phyloP scores from a whole-genome alignment of 2,888 invertebrate species.

The Hoplodrina blanda region DNA sequence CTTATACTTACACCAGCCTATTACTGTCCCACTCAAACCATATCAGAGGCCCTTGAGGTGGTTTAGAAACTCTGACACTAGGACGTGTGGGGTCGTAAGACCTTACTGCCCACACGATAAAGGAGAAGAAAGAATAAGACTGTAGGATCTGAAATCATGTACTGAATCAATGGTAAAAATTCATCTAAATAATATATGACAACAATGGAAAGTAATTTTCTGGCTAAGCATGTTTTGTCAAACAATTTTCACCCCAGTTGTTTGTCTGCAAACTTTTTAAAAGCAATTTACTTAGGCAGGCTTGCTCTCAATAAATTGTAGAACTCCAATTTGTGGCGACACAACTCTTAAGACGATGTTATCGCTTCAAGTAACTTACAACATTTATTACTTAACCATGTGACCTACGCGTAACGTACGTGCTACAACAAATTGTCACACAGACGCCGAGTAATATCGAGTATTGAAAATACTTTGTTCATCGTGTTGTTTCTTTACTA shows the following conservation, averaged over 20 bases:
- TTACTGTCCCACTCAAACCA: too few species aligned
- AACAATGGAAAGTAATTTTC: not conserved
- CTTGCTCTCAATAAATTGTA: constrained; percentile 26
- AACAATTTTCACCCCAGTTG: constrained; percentile 8
- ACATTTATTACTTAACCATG: constrained; percentile 46
- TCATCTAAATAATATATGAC: not conserved
- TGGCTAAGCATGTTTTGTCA: not conserved
- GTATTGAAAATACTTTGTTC: constrained; percentile 40
- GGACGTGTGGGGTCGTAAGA: too few species aligned
- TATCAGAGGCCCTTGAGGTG: too few species aligned
- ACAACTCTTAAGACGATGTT: constrained; percentile 28
- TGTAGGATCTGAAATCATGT: too few species aligned
- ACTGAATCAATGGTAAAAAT: too few species aligned
- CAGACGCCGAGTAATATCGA: constrained; percentile 29
- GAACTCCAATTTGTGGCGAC: constrained; percentile 40
- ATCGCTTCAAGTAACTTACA: constrained; percentile 33
- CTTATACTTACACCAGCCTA: too few species aligned
- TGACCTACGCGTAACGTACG: constrained; percentile 34
- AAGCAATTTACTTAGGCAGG: constrained; percentile 25
- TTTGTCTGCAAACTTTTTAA: constrained; percentile 21
- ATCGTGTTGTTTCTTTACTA: not conserved
- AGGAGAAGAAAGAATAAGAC: too few species aligned
- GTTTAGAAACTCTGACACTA: too few species aligned
- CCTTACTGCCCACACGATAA: too few species aligned
- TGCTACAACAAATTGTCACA: constrained; percentile 43